Base-by-base conservation (phyloP, 2,113 vertebrate species). In the Tangachromis dhanisi region DNA sequence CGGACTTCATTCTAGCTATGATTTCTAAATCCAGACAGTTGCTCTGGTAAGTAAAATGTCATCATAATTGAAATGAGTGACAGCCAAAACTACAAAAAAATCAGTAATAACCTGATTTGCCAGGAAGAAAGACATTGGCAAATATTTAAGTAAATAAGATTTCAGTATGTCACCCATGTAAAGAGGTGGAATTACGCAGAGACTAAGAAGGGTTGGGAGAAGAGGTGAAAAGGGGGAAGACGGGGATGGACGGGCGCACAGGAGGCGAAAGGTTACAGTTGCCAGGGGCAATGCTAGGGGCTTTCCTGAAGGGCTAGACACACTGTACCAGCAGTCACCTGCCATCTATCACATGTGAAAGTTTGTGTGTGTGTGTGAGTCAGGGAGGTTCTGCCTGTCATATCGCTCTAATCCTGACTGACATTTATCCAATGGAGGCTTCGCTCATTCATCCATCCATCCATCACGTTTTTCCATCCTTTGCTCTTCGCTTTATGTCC, bases 391-490 rank as follows among this genome's bases (percentile, higher is more conserved):
- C 86, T 94, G 82, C 61, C 90, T 90, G 91, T 95, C 93, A 94
- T 91, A 93, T 92, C 26, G 81, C 88, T 92, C 87, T 95, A 95
- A 96, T 95, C 93, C 93, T 96, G 93, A 95, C 83, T 95, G 95
- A 95, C 95, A 92, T 94, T 93, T 93, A 94, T 93, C 93, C 95
- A 93, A 78, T 51, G 81, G 93, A 92, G 92, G 86, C 88, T 61
- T 83, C 81, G 59, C 89, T 91, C 92, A 90, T 92, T 93, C 93
- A 94, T 93, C 90, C 90, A 88, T 93, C 90, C 90, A 88, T 95
- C 93, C 92, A 93, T 96, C 93, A 94, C 83, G 19, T 90, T 85
- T 86, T 84, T 87, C 85, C 87, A 89, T 90, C 85, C 66, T 90
- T 79, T 29, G 81, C 92, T 88, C 57, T 78, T 16, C 14, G 13